Evolutionary conservation across 2,113 vertebrate species (phyloP), one percentile per base, ranked within the genome.

Genomic region (Bungarus multicinctus): DNA sequence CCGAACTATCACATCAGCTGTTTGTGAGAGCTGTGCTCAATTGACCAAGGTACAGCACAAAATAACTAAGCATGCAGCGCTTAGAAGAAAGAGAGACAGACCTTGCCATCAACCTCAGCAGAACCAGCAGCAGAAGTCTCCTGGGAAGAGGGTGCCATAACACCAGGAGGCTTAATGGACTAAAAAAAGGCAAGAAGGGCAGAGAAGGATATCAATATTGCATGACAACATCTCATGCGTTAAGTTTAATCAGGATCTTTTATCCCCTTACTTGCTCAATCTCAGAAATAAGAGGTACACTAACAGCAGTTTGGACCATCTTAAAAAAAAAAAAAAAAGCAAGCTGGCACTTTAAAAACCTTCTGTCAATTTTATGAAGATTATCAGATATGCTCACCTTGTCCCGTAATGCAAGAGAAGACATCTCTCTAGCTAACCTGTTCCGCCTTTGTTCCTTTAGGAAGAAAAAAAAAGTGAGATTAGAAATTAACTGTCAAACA

Each of bases 401-500:
- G 95, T 99, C 99, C 96, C 99, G 98, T 92, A 98, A 96, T 55
- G 98, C 98, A 64, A 98, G 91, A 58, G 98, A 96, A 87, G 99
- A 98, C 50, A 99, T 93, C 89, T 99, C 99, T 97, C 99, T 98
- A 96, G 99, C 98, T 96, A 98, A 95, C 93, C 98, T 98, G 97
- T 98, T 99, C 94, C 99, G 98, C 95, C 99, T 98, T 94, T 99
- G 99, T 94, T 99, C 99, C 99, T 99, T 96, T 92, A 96, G 96
- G 45, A 96, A 96, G 45, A 50, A 60, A 34, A 30, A 30, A n/a
- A 81, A 90, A 96, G 94, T 23, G 81, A 92, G 90, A 22, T 96
- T 95, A 97, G 34, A 4, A n/a, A 91, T 88, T 90, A 50, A 43
- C 94, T 53, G 69, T 1, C 92, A 93, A 90, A 27, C 94, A 39